Base-by-base conservation (phyloP, 2,113 vertebrate genomes). In the Odocoileus hemionus region DNA sequence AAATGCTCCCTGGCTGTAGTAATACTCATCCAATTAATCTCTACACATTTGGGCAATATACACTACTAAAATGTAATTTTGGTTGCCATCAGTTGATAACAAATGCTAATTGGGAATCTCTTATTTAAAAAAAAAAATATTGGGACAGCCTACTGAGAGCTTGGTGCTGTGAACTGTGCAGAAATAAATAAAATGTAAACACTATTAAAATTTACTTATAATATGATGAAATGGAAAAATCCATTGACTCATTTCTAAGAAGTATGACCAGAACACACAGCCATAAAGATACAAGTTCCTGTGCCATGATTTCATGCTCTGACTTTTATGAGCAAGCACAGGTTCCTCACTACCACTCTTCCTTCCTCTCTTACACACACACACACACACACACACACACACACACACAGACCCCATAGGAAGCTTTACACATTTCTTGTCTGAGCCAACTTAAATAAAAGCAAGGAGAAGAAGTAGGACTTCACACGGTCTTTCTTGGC, bases 101-200 rank as follows among this genome's bases (percentile, higher is more conserved):
- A 95, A 97, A 90, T 88, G 39, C 7, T 89, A 95, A 79, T 15
- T 86, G 54, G 16, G 36, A 78, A 87, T 50, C 45, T 55, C 45
- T 57, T 94, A 15, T 54, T 60, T 54, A 33, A 94, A 54, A 52
- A 95, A 92, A 95, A 57, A 52, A 94, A 90, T 60, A 94, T 92
- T 84, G 23, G 89, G 52, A 94, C 21, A 83, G 14, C 3, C 25
- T 94, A 79, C 6, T 74, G 61, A 94, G 58, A 55, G 13, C 4
- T 95, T 95, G 26, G 39, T 23, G 9, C 23, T 86, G 1, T 52
- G 21, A 94, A 80, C 33, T 93, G 90, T 61, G 21, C 15, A 87
- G 8, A 84, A 93, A 78, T 86, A 93, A 94, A 88, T 67, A 83
- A 57, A 95, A 96, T 79, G 67, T 25, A 80, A 8, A 16, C 30